Base-by-base conservation (phyloP, 1,140 invertebrate genomes). In the Eriosoma lanigerum region DNA sequence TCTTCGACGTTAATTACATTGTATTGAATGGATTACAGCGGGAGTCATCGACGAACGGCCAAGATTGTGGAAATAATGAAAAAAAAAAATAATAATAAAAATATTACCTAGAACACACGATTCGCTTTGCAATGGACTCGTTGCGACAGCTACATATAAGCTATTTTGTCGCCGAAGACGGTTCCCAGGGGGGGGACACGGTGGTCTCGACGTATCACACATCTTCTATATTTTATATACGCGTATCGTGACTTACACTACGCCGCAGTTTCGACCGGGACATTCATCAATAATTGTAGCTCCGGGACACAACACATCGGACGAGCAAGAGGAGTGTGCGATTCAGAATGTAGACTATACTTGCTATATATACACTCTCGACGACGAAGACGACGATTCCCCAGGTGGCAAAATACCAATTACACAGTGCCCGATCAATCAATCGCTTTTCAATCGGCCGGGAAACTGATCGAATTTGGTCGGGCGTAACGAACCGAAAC, bases 351-450 rank as follows among this genome's bases (percentile, higher is more conserved):
- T n/a, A n/a, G n/a, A n/a, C n/a, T n/a, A n/a, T n/a, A n/a, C n/a
- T n/a, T n/a, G n/a, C 24, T 8, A 54, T 19, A 66, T 9, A 66
- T 4, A 19, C 17, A 66, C 32, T 46, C 2, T 46, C 19, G 50
- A 21, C 58, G 26, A 64, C 32, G 26, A 21, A 48, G 50, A 24
- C 56, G 54, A 4, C 38, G 75, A 78, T 78, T 78, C 75, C 75
- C 75, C 75, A 78, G 75, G 75, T 78, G 75, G 56, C 32, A 78
- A 62, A 78, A 78, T 78, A 78, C 75, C 75, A 78, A 78, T 78
- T 78, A 78, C 38, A 62, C 75, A 62, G 75, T 48, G 38, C 21
- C 75, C 75, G 75, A 78, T 78, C 75, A 78, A 78, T 78, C 75
- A 78, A 78, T 78, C 72, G 75, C 75, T 60, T 62, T 78, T 78